Conservation (phyloP, 1,140 invertebrate species). For the Babylonia areolata region DNA sequence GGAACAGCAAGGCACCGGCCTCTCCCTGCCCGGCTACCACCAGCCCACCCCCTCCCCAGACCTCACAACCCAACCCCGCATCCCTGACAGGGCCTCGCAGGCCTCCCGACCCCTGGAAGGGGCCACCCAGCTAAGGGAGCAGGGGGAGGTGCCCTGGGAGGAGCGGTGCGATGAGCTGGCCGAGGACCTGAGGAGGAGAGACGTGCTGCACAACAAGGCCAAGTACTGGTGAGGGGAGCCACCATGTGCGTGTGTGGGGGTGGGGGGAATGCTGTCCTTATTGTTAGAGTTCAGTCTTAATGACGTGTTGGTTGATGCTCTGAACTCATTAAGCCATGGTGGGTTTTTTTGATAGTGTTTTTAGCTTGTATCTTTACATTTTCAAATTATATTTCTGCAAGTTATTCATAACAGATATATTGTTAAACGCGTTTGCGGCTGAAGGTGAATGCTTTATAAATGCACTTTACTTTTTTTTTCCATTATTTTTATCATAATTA, state of each 20-base stretch:
- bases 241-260: too few relatives aligned
- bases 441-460: too few relatives aligned
- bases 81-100: slow-evolving; percentile 18
- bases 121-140: background rate
- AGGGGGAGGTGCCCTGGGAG: slow-evolving; percentile 41
- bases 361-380: too few relatives aligned
- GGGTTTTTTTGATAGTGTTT: too few relatives aligned
- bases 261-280: too few relatives aligned
- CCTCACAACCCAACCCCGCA: background rate
- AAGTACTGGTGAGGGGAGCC: slow-evolving; percentile 66
- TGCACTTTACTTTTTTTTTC: too few relatives aligned
- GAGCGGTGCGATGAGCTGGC: slow-evolving; percentile 65
- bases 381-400: too few relatives aligned
- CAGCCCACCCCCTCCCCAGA: slow-evolving; percentile 39
- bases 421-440: too few relatives aligned
- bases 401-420: too few relatives aligned
- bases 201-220: slow-evolving; percentile 66
- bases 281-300: too few relatives aligned
- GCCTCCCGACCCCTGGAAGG: slow-evolving; percentile 45
- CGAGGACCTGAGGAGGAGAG: slow-evolving; percentile 63
- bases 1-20: slow-evolving; percentile 58
- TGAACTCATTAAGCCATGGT: too few relatives aligned
- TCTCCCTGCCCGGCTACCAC: slow-evolving; percentile 68
- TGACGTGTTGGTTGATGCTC: too few relatives aligned
- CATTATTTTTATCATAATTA: background rate